Percentiles rank a stretch among this genome's conserved stretches.
Evolutionary conservation across 2,113 vertebrate genomes (phyloP).

Genomic region (Malurus cyaneus): DNA sequence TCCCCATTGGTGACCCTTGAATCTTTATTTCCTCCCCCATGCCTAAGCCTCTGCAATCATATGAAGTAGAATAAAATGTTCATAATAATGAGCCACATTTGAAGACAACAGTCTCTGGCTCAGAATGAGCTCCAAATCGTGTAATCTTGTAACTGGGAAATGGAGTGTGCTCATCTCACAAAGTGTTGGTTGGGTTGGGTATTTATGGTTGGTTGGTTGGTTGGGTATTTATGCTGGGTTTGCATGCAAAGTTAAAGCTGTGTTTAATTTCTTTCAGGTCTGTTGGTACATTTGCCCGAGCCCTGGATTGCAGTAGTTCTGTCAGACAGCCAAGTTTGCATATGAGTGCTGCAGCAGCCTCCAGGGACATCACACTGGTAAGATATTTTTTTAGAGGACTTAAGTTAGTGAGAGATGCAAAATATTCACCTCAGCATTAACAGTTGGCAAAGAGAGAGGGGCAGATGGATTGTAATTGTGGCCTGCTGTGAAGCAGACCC

Average conservation of each 20-base stretch:
- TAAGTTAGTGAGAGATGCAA: background rate
- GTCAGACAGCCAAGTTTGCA: slow-evolving; percentile 84
- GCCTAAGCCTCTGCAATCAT: background rate
- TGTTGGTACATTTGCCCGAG: slow-evolving; percentile 82
- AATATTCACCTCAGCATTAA: background rate
- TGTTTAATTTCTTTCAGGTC: slow-evolving; percentile 66
- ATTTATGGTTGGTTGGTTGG: no score
- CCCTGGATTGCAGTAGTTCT: slow-evolving; percentile 83
- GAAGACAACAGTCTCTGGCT: background rate
- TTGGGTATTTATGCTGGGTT: background rate
- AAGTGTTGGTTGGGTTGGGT: background rate
- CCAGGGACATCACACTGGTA: slow-evolving; percentile 84
- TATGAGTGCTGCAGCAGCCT: slow-evolving; percentile 84
- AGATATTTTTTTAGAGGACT: slow-evolving; percentile 13
- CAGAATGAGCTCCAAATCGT: background rate
- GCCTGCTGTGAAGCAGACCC: slow-evolving; percentile 40
- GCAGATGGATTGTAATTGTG: slow-evolving; percentile 38
- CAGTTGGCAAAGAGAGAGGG: background rate
- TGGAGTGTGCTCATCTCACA: background rate
- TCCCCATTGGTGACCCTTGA: background rate
- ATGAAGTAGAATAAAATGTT: background rate
- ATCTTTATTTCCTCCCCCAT: background rate
- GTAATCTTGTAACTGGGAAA: background rate
- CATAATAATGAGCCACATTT: background rate
- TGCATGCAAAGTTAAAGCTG: background rate